Evolutionary conservation across 2,113 vertebrate genomes (phyloP).

Genomic region (Rhombomys opimus): DNA sequence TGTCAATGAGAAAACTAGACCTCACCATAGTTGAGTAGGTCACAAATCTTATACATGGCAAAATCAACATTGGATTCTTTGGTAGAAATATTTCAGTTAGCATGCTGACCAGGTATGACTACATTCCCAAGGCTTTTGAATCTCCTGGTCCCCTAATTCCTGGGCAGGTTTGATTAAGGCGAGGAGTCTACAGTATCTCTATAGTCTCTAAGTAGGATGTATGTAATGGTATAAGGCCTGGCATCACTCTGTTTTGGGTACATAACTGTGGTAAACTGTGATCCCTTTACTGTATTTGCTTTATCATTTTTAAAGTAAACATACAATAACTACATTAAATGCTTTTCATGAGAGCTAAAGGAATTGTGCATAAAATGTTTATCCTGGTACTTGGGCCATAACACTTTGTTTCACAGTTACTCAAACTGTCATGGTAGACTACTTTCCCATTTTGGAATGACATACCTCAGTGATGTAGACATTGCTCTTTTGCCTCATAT

Average conservation of each 20-base stretch:
- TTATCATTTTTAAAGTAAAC: background rate
- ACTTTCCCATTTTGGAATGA: background rate
- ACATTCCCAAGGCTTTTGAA: background rate
- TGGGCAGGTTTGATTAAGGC: background rate
- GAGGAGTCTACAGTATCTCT: background rate
- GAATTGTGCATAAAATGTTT: background rate
- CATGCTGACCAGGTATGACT: background rate
- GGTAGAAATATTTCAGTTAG: background rate
- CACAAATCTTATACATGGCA: background rate
- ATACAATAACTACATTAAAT: background rate
- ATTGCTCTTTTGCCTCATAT: rapidly evolving
- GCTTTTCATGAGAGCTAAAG: background rate
- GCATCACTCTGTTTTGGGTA: background rate
- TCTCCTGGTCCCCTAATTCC: background rate
- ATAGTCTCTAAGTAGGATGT: background rate
- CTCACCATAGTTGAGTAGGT: background rate
- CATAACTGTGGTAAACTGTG: background rate
- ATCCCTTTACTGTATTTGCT: background rate
- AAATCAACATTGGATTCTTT: background rate
- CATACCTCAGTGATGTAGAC: background rate
- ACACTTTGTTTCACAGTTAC: background rate
- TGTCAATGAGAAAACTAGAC: background rate
- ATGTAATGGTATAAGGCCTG: background rate
- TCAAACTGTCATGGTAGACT: background rate
- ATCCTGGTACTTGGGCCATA: rapidly evolving